These are phyloP conservation scores for Callyntrura guangdongensis DNA, from an alignment of 2,888 invertebrate species.

Conservation along the genomic window DNA sequence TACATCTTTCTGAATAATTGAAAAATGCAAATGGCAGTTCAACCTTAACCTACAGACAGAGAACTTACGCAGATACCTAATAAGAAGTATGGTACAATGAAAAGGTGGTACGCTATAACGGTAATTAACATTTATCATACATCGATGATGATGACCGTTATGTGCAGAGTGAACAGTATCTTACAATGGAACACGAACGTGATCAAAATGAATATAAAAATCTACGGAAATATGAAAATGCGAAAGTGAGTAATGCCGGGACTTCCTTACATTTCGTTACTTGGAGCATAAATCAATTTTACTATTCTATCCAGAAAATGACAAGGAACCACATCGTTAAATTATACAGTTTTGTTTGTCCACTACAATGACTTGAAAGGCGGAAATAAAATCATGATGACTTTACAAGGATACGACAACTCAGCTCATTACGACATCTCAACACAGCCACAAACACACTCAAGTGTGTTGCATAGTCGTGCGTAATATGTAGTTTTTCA, in stretches of 20 bases:
- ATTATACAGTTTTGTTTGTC: conserved; percentile 56
- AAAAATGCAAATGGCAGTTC: neutral
- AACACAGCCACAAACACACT: neutral
- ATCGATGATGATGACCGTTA: neutral
- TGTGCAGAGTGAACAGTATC: neutral
- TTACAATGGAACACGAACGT: neutral
- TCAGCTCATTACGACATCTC: conserved; percentile 57
- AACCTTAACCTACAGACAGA: neutral
- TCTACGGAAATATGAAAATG: conserved; percentile 1
- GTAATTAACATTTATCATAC: neutral
- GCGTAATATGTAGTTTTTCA: neutral
- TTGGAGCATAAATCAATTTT: conserved; percentile 55
- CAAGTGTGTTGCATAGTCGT: conserved; percentile 21
- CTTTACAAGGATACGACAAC: conserved; percentile 81
- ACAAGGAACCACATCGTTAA: conserved; percentile 54
- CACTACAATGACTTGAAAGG: conserved; percentile 77
- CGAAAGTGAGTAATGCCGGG: neutral
- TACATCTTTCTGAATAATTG: neutral
- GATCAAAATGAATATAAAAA: conserved; percentile 19
- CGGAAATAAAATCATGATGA: conserved; percentile 83
- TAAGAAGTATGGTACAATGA: neutral
- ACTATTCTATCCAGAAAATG: conserved; percentile 55
- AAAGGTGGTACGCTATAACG: neutral
- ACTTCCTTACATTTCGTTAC: conserved; percentile 45
- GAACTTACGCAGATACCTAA: neutral